Conservation (phyloP, 2,113 vertebrate genomes). For the Hydrolagus affinis region DNA sequence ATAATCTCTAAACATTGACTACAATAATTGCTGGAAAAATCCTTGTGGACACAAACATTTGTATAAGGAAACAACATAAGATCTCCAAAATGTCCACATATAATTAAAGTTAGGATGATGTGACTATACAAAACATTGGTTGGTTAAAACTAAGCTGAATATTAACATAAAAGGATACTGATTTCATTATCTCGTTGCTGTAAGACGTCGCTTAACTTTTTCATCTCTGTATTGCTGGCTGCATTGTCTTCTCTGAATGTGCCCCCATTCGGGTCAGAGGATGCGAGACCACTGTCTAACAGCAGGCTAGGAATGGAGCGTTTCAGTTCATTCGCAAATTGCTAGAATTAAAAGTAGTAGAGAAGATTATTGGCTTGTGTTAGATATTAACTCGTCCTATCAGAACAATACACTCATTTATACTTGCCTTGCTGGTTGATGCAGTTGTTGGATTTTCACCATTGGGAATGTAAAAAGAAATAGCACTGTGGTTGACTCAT, state of each 20-base stretch:
- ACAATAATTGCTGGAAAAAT: too few species aligned
- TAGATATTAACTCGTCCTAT: background rate
- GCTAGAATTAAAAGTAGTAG: constrained; percentile 46
- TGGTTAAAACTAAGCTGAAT: background rate
- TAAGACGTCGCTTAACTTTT: constrained; percentile 65
- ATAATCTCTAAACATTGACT: too few species aligned
- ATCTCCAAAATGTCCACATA: too few species aligned
- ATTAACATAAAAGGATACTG: constrained; percentile 73
- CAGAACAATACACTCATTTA: background rate
- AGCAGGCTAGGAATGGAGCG: constrained; percentile 27
- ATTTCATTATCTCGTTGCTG: constrained; percentile 84
- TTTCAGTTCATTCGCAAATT: constrained; percentile 48
- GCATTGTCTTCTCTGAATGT: constrained; percentile 33
- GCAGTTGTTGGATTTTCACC: background rate
- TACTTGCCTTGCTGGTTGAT: background rate
- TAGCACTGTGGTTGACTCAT: background rate
- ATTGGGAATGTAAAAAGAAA: background rate
- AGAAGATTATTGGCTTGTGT: background rate
- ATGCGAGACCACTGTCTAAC: constrained; percentile 17
- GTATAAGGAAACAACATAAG: too few species aligned
- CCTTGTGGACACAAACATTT: too few species aligned
- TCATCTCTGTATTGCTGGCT: constrained; percentile 44
- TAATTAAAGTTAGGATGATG: too few species aligned
- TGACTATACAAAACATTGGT: background rate
- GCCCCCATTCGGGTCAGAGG: constrained; percentile 34